A percentile compares a stretch with the other conserved stretches of the same genome.
Evolutionary conservation across 2,113 vertebrate species (phyloP).

Genomic region (Crocuta crocuta): DNA sequence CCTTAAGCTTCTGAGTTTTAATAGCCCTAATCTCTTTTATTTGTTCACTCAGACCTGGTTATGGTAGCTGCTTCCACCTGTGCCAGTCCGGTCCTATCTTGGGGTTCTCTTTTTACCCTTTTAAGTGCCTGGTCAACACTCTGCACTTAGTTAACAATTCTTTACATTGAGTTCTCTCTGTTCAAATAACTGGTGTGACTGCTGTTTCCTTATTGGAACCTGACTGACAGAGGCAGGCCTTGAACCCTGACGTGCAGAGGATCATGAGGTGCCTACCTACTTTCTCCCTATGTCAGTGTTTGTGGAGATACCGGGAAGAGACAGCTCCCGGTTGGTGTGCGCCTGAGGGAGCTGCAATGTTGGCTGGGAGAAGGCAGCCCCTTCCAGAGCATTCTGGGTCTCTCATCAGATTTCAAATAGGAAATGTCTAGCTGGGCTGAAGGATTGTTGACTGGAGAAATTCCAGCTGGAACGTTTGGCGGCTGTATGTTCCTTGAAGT

Average conservation of each 20-base stretch:
- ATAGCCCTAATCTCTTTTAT: neutral
- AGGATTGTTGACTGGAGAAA: neutral
- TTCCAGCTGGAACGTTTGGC: neutral
- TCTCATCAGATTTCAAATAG: neutral
- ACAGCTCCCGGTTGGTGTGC: neutral
- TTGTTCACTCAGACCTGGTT: neutral
- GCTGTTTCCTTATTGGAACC: neutral
- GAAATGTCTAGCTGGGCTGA: neutral
- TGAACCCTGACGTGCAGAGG: too few species aligned
- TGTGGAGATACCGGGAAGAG: neutral
- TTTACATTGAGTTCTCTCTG: neutral
- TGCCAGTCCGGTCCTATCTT: fast-evolving
- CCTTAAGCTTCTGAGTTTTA: neutral
- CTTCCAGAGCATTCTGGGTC: neutral
- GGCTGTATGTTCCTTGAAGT: neutral
- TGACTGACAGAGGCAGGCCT: neutral
- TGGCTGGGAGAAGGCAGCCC: neutral
- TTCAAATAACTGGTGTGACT: neutral
- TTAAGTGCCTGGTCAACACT: neutral
- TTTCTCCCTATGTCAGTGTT: neutral
- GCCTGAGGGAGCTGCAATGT: neutral
- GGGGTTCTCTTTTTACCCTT: neutral
- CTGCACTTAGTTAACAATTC: neutral
- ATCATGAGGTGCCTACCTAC: neutral
- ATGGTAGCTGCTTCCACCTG: neutral